A percentile compares a stretch with the other conserved stretches of the same genome.
Conservation (phyloP, 2,888 invertebrate species). For the Fragum fragum region DNA sequence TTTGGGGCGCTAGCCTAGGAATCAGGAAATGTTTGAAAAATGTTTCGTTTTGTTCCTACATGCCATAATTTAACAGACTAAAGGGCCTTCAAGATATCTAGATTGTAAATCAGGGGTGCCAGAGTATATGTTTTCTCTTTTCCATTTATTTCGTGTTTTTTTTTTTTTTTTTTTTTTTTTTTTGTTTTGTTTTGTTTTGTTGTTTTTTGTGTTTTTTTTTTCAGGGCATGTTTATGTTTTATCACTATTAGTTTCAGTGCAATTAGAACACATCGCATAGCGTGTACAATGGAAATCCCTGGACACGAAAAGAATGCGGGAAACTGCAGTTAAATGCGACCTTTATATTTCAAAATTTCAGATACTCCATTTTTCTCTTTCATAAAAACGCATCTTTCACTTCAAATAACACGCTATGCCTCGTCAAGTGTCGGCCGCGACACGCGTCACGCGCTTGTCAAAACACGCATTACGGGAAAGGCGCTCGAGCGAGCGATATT, state of each 20-base stretch:
- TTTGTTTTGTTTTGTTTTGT: too few relatives aligned
- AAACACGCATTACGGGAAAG: conserved; percentile 33
- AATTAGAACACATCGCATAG: conserved; percentile 4
- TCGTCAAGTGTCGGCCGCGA: conserved; percentile 52
- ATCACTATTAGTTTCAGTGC: background rate
- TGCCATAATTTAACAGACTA: too few relatives aligned
- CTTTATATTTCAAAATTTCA: background rate
- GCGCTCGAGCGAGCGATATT: conserved; percentile 34
- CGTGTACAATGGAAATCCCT: background rate
- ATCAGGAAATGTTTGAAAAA: too few relatives aligned
- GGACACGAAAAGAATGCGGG: background rate
- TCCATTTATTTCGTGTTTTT: too few relatives aligned
- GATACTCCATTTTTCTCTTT: conserved; percentile 26
- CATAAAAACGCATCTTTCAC: conserved; percentile 39
- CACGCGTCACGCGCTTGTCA: conserved; percentile 69
- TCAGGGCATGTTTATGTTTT: too few relatives aligned
- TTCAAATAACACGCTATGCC: conserved; percentile 55
- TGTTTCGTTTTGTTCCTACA: too few relatives aligned
- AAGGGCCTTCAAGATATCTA: too few relatives aligned
- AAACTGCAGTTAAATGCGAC: conserved; percentile 9
- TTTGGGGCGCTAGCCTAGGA: too few relatives aligned
- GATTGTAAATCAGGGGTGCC: too few relatives aligned
- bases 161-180: too few relatives aligned
- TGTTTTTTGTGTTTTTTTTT: too few relatives aligned
- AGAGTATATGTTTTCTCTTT: too few relatives aligned